These are phyloP conservation scores for Melopsittacus undulatus DNA, from an alignment of 2,797 vertebrate genomes.

Conservation along the genomic window DNA sequence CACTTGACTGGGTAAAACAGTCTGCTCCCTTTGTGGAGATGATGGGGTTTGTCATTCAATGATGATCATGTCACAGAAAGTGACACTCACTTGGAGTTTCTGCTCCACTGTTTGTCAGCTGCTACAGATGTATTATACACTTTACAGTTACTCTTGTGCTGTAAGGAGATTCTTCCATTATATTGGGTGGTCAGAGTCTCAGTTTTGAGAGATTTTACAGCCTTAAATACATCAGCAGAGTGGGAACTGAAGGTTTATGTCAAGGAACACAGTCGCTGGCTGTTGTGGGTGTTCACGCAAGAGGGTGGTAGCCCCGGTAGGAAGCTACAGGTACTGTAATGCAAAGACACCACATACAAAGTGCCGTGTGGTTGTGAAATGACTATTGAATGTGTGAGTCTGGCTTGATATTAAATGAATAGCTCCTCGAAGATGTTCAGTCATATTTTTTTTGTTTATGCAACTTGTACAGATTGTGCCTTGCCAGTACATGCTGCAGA, in stretches of 20 bases:
- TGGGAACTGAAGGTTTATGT: neutral
- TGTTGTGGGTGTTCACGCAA: neutral
- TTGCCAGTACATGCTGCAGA: constrained; percentile 96
- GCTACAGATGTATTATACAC: accelerated
- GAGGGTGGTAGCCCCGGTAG: neutral
- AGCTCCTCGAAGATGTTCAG: neutral
- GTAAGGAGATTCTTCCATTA: accelerated
- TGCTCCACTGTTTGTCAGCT: neutral
- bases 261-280: neutral
- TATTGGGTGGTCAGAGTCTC: neutral
- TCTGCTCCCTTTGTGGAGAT: neutral
- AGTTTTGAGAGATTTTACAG: neutral
- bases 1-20: neutral
- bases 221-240: neutral
- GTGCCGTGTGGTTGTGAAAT: neutral
- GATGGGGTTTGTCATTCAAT: neutral
- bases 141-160: neutral
- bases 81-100: neutral
- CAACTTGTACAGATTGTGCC: constrained; percentile 85
- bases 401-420: neutral
- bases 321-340: neutral
- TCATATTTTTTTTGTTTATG: neutral
- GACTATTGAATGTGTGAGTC: neutral
- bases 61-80: neutral
- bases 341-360: neutral